Evolutionary conservation across 2,888 invertebrate species (phyloP).

Genomic region (Oscheius sp.): DNA sequence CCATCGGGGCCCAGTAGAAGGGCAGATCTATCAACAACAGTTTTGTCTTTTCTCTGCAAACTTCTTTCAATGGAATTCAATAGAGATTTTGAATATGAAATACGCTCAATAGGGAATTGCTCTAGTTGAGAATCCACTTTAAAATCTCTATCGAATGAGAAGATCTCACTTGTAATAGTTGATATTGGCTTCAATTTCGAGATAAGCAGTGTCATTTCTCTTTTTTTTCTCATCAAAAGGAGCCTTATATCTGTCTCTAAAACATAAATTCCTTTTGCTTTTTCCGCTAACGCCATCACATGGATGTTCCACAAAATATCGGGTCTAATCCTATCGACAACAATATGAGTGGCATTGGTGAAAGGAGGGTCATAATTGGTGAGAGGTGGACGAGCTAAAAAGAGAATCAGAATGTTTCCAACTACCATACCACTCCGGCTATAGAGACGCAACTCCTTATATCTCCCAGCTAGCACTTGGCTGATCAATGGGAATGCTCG

Average conservation of each 20-base stretch:
- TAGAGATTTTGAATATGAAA: background rate
- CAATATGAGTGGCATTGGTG: conserved; percentile 6
- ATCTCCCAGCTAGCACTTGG: background rate
- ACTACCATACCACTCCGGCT: conserved; percentile 5
- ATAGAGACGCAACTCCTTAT: conserved; percentile 13
- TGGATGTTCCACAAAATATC: conserved; percentile 15
- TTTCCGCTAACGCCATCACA: background rate
- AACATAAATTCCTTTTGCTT: background rate
- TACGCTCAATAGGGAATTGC: too few relatives aligned
- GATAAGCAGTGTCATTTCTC: background rate
- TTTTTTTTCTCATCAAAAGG: conserved; percentile 7
- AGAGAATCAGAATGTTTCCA: background rate
- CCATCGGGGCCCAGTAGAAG: background rate
- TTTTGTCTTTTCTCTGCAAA: background rate
- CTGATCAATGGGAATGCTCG: conserved; percentile 2
- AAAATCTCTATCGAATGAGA: too few relatives aligned
- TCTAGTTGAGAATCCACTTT: too few relatives aligned
- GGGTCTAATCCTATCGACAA: background rate
- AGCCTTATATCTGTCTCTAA: background rate
- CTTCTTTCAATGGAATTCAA: background rate
- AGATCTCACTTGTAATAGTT: conserved; percentile 19
- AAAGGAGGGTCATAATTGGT: background rate
- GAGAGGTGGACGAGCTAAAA: conserved; percentile 3
- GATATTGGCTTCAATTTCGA: background rate
- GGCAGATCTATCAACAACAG: conserved; percentile 21